Base-by-base conservation (phyloP, 2,888 invertebrate species). In the Drosophila rubida region DNA sequence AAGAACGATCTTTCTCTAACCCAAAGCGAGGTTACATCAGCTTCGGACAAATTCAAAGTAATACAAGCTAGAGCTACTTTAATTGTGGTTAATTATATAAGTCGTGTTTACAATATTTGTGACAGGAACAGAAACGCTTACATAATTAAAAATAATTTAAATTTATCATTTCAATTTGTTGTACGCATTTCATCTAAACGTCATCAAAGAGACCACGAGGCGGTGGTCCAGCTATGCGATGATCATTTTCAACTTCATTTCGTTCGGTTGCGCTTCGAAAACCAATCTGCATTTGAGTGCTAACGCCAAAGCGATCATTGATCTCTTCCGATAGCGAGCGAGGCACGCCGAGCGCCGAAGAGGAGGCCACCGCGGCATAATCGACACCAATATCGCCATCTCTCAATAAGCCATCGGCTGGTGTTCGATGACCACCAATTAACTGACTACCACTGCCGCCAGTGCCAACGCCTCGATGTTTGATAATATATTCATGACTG, bases 201-300 rank as follows among this genome's bases (percentile, higher is more conserved):
- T 97, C 97, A 89, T 97, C 97, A 79, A 97, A 97, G 64, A 97
- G 93, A 8, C 96, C 96, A 75, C 95, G 93, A 0, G 96, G 96
- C 0, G 96, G 95, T 66, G 94, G 94, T 0, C 94, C 95, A 80
- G 95, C 93, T 71, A 94, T 93, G 53, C 85, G 84, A 27, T 86
- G 80, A 67, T 91, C 91, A 32, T 88, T 84, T 85, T 68, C 92
- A 63, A 90, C 91, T 30, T 89, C 90, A 8, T 69, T 64, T n/a
- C 49, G 60, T 13, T 78, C 78, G 23, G 45, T 67, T 8, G 85
- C 70, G 42, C 90, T 89, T 44, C 90, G 90, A 69, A 92, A 92
- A 11, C 90, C 91, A 16, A 92, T 93, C 66, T 92, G 91, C 61
- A 91, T 90, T 55, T 94, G 92, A 0, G 95, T 94, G 85, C 95